phyloP scores from a whole-genome alignment of 2,113 vertebrate species.

The Rhagologus leucostigma region DNA sequence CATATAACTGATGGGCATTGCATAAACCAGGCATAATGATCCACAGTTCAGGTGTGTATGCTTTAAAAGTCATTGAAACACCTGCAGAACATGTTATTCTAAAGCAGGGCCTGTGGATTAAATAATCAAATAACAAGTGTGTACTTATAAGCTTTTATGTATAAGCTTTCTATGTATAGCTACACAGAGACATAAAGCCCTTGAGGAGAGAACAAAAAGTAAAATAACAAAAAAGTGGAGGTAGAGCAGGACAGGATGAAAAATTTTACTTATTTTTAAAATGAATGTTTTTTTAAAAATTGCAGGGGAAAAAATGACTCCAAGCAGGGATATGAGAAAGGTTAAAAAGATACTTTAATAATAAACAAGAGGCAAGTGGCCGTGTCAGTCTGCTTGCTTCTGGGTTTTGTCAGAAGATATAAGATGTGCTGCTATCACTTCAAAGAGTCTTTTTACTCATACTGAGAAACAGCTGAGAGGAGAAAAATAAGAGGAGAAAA shows the following conservation, averaged over 20 bases:
- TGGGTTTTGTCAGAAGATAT: background rate
- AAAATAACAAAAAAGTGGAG: background rate
- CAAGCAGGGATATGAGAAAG: background rate
- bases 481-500: background rate
- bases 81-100: background rate
- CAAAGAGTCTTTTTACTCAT: background rate
- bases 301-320: fast-evolving
- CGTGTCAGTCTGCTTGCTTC: background rate
- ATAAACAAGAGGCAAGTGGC: background rate
- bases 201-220: background rate
- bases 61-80: background rate
- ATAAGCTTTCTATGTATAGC: background rate
- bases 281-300: background rate
- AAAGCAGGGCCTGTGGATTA: background rate
- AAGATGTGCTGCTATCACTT: background rate
- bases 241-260: background rate
- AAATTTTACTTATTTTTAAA: background rate
- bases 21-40: background rate
- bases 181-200: background rate
- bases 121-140: background rate
- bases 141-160: background rate
- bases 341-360: background rate
- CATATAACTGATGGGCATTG: fast-evolving
- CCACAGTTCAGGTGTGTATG: background rate
- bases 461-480: background rate